phyloP scores from a whole-genome alignment of 2,888 invertebrate species.

The Patella pellucida region DNA sequence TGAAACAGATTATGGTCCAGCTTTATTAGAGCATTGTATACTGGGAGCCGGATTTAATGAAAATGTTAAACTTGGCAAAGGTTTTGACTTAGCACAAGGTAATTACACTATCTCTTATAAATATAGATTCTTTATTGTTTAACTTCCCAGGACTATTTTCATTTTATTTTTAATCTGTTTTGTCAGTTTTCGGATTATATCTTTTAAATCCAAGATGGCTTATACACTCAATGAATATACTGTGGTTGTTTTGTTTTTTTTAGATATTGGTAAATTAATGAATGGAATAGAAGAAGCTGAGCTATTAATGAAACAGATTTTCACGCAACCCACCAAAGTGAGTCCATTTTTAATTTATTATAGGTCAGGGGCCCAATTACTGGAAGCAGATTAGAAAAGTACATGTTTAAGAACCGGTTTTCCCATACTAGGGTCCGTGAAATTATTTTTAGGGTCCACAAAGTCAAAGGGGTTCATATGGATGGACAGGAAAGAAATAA shows the following conservation, averaged over 20 bases:
- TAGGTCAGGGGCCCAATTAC: no score
- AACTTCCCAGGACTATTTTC: no score
- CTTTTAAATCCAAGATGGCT: no score
- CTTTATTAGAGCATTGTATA: slow-evolving; percentile 92
- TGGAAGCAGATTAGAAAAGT: no score
- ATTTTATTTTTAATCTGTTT: slow-evolving; percentile 4
- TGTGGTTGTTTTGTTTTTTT: slow-evolving; percentile 7
- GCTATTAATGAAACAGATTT: slow-evolving; percentile 76
- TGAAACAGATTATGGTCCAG: slow-evolving; percentile 86
- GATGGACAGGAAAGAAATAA: no score
- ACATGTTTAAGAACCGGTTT: no score
- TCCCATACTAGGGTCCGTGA: no score
- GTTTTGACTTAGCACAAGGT: slow-evolving; percentile 74
- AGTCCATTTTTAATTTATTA: slow-evolving; percentile 31
- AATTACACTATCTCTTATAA: neutral
- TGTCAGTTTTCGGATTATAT: no score
- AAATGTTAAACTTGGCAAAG: slow-evolving; percentile 75
- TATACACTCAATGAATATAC: no score
- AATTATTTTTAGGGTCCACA: no score
- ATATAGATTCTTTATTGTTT: no score
- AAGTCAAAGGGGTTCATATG: no score
- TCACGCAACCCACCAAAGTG: slow-evolving; percentile 75
- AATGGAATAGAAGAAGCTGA: slow-evolving; percentile 81
- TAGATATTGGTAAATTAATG: slow-evolving; percentile 72
- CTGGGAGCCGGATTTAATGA: slow-evolving; percentile 79